A percentile compares a stretch with the other conserved stretches of the same genome.
Conservation (phyloP, 2,113 vertebrate genomes). For the Sarotherodon lohbergeri region DNA sequence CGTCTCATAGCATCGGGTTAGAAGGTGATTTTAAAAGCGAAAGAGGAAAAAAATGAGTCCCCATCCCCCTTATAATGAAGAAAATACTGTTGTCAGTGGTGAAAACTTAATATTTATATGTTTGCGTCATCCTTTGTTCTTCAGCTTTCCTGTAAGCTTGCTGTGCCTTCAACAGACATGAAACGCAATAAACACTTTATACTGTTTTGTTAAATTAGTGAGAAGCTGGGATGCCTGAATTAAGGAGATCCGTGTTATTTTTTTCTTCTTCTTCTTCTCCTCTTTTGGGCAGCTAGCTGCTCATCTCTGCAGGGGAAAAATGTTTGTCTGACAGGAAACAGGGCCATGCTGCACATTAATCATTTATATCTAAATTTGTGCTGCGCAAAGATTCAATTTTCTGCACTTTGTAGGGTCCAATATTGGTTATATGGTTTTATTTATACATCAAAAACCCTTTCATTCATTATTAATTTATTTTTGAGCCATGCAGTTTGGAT, state of each 20-base stretch:
- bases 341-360: conserved; percentile 54
- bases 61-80: background rate
- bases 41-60: background rate
- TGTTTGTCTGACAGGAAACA: conserved; percentile 43
- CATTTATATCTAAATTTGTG: conserved; percentile 64
- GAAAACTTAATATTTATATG: background rate
- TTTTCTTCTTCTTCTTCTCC: background rate
- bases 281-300: background rate
- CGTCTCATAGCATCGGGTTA: background rate
- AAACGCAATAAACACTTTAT: background rate
- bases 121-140: background rate
- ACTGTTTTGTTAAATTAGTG: background rate
- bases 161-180: background rate
- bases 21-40: background rate
- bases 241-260: background rate
- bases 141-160: background rate
- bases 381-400: conserved; percentile 63
- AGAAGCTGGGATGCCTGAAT: background rate
- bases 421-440: conserved; percentile 62
- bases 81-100: background rate
- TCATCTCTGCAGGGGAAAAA: conserved; percentile 34
- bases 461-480: conserved; percentile 61
- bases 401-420: conserved; percentile 54
- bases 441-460: conserved; percentile 43
- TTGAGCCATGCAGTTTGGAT: conserved; percentile 9